These are phyloP conservation scores for roundworm (Caenorhabditis elegans) DNA, from an alignment of 1,140 invertebrate species.

Conservation along the genomic window WBcel235 BX284604.4:12725001-12725500, in stretches of 20 bases:
- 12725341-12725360: constrained; percentile 65
- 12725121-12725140: constrained; percentile 88
- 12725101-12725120: constrained; percentile 84
- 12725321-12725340: constrained; percentile 50
- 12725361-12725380: constrained; percentile 59
- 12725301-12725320: constrained; percentile 77
- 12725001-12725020: constrained; percentile 50
- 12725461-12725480: constrained; percentile 64
- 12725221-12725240: too few species aligned
- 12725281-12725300: constrained; percentile 82
- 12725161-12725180: constrained; percentile 78
- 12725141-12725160: constrained; percentile 77
- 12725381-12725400: constrained; percentile 71
- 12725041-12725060: constrained; percentile 46
- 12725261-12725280: constrained; percentile 77
- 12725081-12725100: constrained; percentile 87
- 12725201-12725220: constrained; percentile 72
- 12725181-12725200: constrained; percentile 80
- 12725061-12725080: constrained; percentile 71
- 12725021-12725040: constrained; percentile 43
- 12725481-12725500: constrained; percentile 39
- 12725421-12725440: constrained; percentile 45
- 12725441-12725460: constrained; percentile 65
- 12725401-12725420: constrained; percentile 23
- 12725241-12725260: constrained; percentile 40